Conservation (phyloP, 2,113 vertebrate genomes). For the Silurus asotus region DNA sequence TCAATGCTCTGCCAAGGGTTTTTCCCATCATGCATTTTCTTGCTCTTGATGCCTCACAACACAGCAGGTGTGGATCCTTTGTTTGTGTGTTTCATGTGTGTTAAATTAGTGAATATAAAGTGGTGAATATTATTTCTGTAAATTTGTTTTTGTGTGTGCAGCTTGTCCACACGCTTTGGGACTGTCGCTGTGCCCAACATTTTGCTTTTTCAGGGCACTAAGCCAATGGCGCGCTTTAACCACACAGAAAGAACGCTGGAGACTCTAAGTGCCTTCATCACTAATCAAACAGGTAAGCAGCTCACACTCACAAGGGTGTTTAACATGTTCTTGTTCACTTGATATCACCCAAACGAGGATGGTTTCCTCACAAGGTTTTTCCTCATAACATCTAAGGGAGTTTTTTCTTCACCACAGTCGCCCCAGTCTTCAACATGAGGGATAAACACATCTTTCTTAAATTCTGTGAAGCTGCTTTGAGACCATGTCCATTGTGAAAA, state of each 20-base stretch:
- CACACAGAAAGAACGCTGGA: constrained; percentile 91
- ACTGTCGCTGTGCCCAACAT: constrained; percentile 98
- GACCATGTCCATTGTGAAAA: too few relatives aligned
- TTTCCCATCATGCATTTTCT: constrained; percentile 92
- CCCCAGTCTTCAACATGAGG: too few relatives aligned
- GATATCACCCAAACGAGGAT: too few relatives aligned
- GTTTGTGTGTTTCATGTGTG: background rate
- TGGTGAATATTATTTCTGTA: background rate
- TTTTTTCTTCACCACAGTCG: too few relatives aligned
- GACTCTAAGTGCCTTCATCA: constrained; percentile 86
- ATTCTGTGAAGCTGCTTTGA: too few relatives aligned
- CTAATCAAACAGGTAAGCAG: constrained; percentile 89
- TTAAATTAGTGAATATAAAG: background rate
- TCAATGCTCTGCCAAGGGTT: constrained; percentile 89
- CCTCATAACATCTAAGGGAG: too few relatives aligned
- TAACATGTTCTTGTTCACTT: background rate
- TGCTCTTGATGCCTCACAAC: constrained; percentile 93
- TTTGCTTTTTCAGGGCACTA: constrained; percentile 94
- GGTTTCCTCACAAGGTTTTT: too few relatives aligned
- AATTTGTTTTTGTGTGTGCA: constrained; percentile 56
- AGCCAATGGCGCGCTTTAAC: constrained; percentile 98
- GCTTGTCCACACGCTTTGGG: constrained; percentile 94
- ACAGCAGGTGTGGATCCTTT: constrained; percentile 84
- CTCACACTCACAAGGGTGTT: background rate
- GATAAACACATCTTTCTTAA: too few relatives aligned